phyloP scores from a whole-genome alignment of 1,140 invertebrate species.

The Drosophila subobscura region DNA sequence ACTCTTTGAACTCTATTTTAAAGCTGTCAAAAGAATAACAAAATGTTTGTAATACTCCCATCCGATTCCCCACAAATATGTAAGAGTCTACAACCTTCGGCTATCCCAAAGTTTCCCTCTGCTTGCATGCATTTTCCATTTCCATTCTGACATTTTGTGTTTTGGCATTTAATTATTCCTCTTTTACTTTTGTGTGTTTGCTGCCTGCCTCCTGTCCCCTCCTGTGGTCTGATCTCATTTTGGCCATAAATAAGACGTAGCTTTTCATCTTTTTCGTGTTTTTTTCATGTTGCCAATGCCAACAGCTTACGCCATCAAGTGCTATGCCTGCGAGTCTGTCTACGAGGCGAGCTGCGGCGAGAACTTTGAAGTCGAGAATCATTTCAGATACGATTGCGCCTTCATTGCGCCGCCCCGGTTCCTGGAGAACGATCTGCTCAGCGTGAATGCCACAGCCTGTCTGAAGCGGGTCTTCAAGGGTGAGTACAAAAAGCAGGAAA shows the following conservation, averaged over 20 bases:
- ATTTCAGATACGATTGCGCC: slow-evolving; percentile 77
- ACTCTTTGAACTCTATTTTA: too few relatives aligned
- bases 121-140: too few relatives aligned
- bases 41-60: too few relatives aligned
- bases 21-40: too few relatives aligned
- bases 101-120: too few relatives aligned
- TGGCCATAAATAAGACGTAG: slow-evolving; percentile 36
- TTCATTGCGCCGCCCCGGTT: slow-evolving; percentile 72
- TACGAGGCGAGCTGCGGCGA: slow-evolving; percentile 71
- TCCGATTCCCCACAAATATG: too few relatives aligned
- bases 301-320: slow-evolving; percentile 75
- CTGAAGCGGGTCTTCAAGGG: slow-evolving; percentile 68
- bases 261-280: slow-evolving; percentile 17
- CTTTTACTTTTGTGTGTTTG: slow-evolving; percentile 11
- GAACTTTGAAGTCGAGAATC: slow-evolving; percentile 68
- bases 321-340: slow-evolving; percentile 75
- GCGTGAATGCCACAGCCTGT: slow-evolving; percentile 73
- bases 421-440: slow-evolving; percentile 56
- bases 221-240: slow-evolving; percentile 30
- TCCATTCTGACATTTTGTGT: too few relatives aligned
- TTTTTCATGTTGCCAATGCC: slow-evolving; percentile 62
- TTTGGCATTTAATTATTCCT: too few relatives aligned
- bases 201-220: slow-evolving; percentile 10
- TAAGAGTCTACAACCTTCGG: too few relatives aligned
- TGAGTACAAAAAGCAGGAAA: slow-evolving; percentile 5